Percentiles rank a stretch among this genome's conserved stretches.
Conservation (phyloP, 2,113 vertebrate genomes). For the Tricholaema leucomelas region DNA sequence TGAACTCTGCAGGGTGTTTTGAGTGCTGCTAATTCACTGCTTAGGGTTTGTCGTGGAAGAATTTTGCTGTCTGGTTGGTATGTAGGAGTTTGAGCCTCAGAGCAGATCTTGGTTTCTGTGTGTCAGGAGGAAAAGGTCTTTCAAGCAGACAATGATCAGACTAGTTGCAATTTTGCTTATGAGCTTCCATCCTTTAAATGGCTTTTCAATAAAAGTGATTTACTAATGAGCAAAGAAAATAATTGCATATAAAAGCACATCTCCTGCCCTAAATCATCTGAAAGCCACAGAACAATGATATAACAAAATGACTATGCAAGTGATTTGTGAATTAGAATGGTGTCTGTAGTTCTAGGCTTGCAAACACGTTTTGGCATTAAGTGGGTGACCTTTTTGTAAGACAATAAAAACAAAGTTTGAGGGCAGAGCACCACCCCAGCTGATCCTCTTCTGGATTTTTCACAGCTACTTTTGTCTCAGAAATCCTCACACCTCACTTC, state of each 20-base stretch:
- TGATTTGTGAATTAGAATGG: background rate
- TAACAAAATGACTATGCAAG: background rate
- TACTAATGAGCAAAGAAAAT: background rate
- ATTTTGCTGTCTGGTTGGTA: background rate
- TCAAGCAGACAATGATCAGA: background rate
- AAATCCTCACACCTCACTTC: background rate
- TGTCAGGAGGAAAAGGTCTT: background rate
- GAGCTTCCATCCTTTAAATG: conserved; percentile 24
- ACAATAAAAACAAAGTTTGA: background rate
- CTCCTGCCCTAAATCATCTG: background rate
- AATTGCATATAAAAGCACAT: background rate
- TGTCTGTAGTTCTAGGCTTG: background rate
- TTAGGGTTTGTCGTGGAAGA: background rate
- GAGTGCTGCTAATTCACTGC: background rate
- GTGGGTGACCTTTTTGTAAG: background rate
- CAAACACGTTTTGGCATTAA: background rate
- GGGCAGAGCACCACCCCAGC: background rate
- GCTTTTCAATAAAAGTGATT: conserved; percentile 21
- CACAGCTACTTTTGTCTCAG: background rate
- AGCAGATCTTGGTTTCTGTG: background rate
- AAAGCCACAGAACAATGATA: background rate
- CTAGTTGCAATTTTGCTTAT: background rate
- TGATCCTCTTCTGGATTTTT: background rate
- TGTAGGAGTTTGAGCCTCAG: background rate
- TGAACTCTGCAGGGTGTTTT: background rate